Percentiles rank a stretch among this genome's conserved stretches.
Conservation (phyloP, 2,113 vertebrate species). For the Thymallus thymallus region DNA sequence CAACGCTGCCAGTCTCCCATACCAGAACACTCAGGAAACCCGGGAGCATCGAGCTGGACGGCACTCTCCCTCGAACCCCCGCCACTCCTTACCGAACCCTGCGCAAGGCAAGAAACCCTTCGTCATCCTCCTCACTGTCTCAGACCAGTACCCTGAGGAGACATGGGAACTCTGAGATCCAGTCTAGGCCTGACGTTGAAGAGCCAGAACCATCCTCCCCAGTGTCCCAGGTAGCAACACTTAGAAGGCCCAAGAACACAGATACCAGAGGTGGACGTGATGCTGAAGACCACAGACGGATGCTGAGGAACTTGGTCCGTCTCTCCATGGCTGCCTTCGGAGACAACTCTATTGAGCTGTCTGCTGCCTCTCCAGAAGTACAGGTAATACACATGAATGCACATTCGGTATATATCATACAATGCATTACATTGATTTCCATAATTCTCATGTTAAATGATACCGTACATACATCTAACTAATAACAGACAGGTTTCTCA, state of each 20-base stretch:
- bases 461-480: no score
- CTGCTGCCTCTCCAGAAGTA: constrained; percentile 85
- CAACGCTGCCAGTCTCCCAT: constrained; percentile 31
- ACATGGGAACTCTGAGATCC: constrained; percentile 42
- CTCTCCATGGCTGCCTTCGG: constrained; percentile 91
- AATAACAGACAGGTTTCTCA: no score
- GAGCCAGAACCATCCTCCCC: constrained; percentile 23
- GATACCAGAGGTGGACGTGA: constrained; percentile 49
- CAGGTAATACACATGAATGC: constrained; percentile 77
- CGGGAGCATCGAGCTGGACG: constrained; percentile 65
- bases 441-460: background rate
- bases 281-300: constrained; percentile 75
- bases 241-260: constrained; percentile 67
- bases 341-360: constrained; percentile 80
- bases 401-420: background rate
- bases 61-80: constrained; percentile 52
- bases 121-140: constrained; percentile 47
- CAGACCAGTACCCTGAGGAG: constrained; percentile 62
- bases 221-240: constrained; percentile 53
- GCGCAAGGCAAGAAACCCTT: constrained; percentile 63
- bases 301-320: constrained; percentile 87
- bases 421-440: background rate
- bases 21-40: constrained; percentile 67
- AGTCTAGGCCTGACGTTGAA: background rate
- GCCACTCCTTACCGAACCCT: constrained; percentile 60